phyloP scores from a whole-genome alignment of 2,797 vertebrate species.

The Phoebastria nigripes region DNA sequence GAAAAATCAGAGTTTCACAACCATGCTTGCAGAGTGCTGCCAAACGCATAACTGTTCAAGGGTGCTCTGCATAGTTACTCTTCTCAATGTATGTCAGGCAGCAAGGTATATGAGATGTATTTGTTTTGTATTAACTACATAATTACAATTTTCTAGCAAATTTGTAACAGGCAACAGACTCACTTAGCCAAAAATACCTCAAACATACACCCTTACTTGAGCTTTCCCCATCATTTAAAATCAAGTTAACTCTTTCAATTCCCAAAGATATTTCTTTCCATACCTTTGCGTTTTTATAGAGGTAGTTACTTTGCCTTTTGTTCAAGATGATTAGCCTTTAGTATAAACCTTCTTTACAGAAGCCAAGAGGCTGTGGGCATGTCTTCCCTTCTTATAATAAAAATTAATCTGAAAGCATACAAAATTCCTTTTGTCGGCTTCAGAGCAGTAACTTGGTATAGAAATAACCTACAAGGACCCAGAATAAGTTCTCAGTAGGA shows the following conservation, averaged over 20 bases:
- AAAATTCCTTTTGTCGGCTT: not conserved
- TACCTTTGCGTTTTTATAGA: not conserved
- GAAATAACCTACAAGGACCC: not conserved
- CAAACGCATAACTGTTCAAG: not conserved
- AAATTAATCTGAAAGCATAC: not conserved
- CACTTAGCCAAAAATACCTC: not conserved
- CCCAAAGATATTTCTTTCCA: not conserved
- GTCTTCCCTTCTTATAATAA: not conserved
- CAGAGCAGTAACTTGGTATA: not conserved
- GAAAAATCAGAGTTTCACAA: not conserved
- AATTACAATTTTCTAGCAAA: not conserved
- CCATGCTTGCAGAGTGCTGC: not conserved
- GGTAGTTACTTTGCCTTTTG: not conserved
- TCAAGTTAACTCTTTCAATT: not conserved
- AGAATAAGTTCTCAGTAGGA: not conserved
- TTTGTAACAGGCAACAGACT: not conserved
- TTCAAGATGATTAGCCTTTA: not conserved
- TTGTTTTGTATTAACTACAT: not conserved
- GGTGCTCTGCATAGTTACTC: not conserved
- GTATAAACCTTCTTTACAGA: not conserved
- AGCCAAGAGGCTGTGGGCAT: not conserved
- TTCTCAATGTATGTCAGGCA: not conserved
- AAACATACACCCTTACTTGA: not conserved
- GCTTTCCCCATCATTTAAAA: not conserved
- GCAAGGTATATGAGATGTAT: not conserved